Conservation (phyloP, 2,113 vertebrate genomes). For the Crypturellus undulatus region DNA sequence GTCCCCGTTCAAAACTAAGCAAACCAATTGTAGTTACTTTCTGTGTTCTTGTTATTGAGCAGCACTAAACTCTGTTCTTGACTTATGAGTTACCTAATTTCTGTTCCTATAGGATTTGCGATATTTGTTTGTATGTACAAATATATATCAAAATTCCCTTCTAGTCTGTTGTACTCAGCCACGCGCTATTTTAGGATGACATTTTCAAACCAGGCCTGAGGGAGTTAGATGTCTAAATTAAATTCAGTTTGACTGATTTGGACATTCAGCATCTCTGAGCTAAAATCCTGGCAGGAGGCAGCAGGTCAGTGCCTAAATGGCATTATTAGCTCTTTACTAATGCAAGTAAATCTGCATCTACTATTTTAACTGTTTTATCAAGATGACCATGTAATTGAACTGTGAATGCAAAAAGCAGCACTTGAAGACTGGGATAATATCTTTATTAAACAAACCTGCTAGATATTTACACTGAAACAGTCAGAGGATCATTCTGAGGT, state of each 20-base stretch:
- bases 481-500: neutral
- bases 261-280: slow-evolving; percentile 24
- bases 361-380: neutral
- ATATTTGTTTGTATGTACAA: neutral
- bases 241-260: slow-evolving; percentile 47
- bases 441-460: neutral
- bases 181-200: slow-evolving; percentile 65
- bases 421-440: neutral
- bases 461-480: neutral
- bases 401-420: neutral
- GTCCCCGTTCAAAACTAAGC: neutral
- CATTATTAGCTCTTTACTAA: neutral
- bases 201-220: slow-evolving; percentile 58
- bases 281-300: neutral
- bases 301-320: neutral
- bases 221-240: slow-evolving; percentile 59
- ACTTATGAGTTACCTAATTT: slow-evolving; percentile 21
- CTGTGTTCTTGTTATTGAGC: neutral
- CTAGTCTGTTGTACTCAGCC: neutral
- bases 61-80: slow-evolving; percentile 31
- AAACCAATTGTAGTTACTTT: neutral
- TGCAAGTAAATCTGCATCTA: neutral
- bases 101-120: neutral
- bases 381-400: neutral
- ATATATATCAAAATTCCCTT: slow-evolving; percentile 11